phyloP scores from a whole-genome alignment of 1,140 invertebrate species.

The Glomeris maerens region DNA sequence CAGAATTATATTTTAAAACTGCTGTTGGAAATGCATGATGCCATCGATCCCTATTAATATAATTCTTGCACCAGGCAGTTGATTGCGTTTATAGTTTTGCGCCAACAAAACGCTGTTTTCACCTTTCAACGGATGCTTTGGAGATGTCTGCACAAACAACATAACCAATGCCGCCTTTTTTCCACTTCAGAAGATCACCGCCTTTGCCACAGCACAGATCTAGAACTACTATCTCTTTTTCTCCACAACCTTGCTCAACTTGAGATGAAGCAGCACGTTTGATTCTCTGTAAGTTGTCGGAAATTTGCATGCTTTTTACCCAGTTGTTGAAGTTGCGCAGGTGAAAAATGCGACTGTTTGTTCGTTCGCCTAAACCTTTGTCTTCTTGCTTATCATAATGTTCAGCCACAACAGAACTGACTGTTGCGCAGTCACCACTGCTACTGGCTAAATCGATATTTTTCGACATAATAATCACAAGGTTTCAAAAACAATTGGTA shows the following conservation, averaged over 20 bases:
- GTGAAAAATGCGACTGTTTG: conserved; percentile 76
- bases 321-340: conserved; percentile 98
- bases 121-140: conserved; percentile 4
- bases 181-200: conserved; percentile 92
- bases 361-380: conserved; percentile 57
- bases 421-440: too few species aligned
- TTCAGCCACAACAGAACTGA: conserved; percentile 48
- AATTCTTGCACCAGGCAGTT: too few species aligned
- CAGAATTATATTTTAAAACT: too few species aligned
- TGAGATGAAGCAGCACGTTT: neutral
- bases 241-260: conserved; percentile 31
- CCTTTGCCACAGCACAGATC: conserved; percentile 78
- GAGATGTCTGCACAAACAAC: conserved; percentile 69
- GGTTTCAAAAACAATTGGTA: too few species aligned
- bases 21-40: too few species aligned
- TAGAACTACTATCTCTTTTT: conserved; percentile 38
- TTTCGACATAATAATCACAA: too few species aligned
- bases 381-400: conserved; percentile 78
- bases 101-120: neutral
- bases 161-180: conserved; percentile 62
- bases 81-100: neutral
- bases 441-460: too few species aligned
- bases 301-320: conserved; percentile 89
- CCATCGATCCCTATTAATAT: too few species aligned
- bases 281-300: conserved; percentile 3